phyloP scores from a whole-genome alignment of 2,888 invertebrate genomes.

The Graphium colonna region DNA sequence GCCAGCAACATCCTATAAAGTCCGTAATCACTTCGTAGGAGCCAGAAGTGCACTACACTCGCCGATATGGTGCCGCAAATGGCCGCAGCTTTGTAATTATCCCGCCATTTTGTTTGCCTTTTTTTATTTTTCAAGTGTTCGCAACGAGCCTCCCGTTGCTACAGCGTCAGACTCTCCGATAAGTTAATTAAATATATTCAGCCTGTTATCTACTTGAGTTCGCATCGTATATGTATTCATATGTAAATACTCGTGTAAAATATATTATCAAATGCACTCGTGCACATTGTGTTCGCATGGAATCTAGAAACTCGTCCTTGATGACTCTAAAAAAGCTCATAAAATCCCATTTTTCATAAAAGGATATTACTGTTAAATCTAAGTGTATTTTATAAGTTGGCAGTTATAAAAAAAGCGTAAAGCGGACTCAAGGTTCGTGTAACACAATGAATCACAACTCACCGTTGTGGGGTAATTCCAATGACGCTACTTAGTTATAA shows the following conservation, averaged over 20 bases:
- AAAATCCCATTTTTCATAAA: too few relatives aligned
- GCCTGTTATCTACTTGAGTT: neutral
- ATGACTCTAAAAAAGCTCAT: too few relatives aligned
- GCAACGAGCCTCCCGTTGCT: neutral
- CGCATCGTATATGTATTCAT: neutral
- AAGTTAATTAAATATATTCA: neutral
- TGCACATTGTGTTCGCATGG: too few relatives aligned
- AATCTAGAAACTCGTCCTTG: too few relatives aligned
- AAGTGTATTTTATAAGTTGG: neutral
- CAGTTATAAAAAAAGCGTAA: neutral
- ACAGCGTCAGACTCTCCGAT: neutral
- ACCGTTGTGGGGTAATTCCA: conserved; percentile 5
- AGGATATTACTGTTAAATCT: neutral
- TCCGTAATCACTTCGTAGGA: conserved; percentile 14
- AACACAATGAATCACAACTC: conserved; percentile 1
- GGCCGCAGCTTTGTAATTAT: conserved; percentile 13
- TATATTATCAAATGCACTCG: neutral
- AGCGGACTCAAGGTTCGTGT: neutral
- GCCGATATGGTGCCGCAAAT: conserved; percentile 13
- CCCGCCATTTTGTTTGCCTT: conserved; percentile 4
- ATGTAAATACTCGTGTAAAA: neutral
- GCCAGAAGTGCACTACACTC: conserved; percentile 10
- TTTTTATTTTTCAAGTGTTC: neutral
- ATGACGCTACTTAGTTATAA: conserved; percentile 4
- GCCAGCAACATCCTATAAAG: conserved; percentile 10